phyloP scores from a whole-genome alignment of 1,140 invertebrate genomes.

The Nylanderia fulva region DNA sequence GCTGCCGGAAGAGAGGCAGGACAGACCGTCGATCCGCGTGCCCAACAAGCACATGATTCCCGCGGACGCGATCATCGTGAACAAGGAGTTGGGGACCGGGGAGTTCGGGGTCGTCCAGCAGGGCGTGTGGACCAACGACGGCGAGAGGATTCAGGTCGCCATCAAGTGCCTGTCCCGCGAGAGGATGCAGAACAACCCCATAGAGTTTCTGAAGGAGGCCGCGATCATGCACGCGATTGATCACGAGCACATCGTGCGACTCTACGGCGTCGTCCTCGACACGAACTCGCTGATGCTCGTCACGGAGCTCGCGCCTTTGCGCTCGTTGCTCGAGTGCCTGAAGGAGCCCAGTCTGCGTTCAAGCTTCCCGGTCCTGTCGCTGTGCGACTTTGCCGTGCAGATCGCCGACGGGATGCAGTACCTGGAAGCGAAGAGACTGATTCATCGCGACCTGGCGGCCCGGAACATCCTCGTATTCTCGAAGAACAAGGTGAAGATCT shows the following conservation, averaged over 20 bases:
- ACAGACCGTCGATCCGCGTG: slow-evolving; percentile 86
- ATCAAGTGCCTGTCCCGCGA: slow-evolving; percentile 98
- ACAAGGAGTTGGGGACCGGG: slow-evolving; percentile 96
- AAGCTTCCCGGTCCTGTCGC: slow-evolving; percentile 95
- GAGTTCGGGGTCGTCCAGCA: slow-evolving; percentile 99
- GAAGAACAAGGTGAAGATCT: slow-evolving; percentile 99
- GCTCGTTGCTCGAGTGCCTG: slow-evolving; percentile 97
- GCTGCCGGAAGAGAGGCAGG: slow-evolving; percentile 83
- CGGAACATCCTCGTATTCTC: slow-evolving; percentile 98
- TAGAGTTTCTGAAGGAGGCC: slow-evolving; percentile 99
- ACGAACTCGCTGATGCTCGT: slow-evolving; percentile 98
- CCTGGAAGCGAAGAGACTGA: slow-evolving; percentile 96
- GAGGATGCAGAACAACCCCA: slow-evolving; percentile 97
- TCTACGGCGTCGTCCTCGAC: slow-evolving; percentile 99
- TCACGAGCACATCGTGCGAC: slow-evolving; percentile 97
- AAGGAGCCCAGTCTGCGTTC: slow-evolving; percentile 95
- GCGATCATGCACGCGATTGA: slow-evolving; percentile 99
- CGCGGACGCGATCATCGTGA: slow-evolving; percentile 96
- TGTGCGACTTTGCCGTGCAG: slow-evolving; percentile 97
- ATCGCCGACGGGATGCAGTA: slow-evolving; percentile 99
- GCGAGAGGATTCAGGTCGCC: slow-evolving; percentile 97
- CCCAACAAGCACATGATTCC: slow-evolving; percentile 98
- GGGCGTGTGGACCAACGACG: slow-evolving; percentile 98
- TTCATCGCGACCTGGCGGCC: slow-evolving; percentile 97
- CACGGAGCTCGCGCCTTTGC: slow-evolving; percentile 97